These are phyloP conservation scores for Anodontia alba DNA, from an alignment of 2,888 invertebrate species.

Conservation along the genomic window DNA sequence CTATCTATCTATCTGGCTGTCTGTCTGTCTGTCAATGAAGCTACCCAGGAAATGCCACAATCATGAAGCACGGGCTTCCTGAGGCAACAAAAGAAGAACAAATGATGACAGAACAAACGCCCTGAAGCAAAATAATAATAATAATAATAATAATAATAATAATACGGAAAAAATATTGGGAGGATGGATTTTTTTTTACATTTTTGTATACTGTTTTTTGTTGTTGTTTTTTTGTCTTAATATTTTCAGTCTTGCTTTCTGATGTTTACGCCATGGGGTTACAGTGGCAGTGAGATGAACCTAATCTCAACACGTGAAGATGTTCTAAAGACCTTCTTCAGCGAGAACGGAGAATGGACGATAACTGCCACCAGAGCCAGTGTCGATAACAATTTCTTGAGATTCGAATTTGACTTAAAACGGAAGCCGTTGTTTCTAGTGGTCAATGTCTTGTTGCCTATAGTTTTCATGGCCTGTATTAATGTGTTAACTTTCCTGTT, in stretches of 20 bases:
- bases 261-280: background rate
- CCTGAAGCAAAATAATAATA: no score
- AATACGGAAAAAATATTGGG: no score
- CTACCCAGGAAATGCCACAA: no score
- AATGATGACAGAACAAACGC: no score
- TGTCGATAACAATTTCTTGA: background rate
- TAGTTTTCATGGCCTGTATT: background rate
- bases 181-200: no score
- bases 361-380: background rate
- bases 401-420: background rate
- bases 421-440: background rate
- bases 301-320: background rate
- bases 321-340: background rate
- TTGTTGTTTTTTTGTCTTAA: no score
- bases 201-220: no score
- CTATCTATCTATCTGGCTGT: no score
- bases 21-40: no score
- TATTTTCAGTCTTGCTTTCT: background rate
- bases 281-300: background rate
- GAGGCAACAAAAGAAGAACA: no score
- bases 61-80: no score
- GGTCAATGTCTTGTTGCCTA: background rate
- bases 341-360: background rate
- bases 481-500: background rate
- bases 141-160: no score